phyloP scores from a whole-genome alignment of 2,888 invertebrate species.

The Drosophila neutralis region DNA sequence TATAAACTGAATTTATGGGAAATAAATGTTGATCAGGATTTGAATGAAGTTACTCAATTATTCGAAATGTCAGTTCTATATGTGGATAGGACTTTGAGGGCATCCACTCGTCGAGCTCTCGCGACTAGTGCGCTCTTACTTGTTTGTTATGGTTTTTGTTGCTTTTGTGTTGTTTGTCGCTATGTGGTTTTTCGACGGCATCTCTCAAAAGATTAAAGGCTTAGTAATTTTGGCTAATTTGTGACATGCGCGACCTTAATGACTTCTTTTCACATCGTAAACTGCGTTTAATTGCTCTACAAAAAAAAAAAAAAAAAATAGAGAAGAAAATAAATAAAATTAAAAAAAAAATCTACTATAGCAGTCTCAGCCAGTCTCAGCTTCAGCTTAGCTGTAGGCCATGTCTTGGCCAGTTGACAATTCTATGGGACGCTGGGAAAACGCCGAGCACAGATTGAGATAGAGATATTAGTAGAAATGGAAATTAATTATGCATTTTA shows the following conservation, averaged over 20 bases:
- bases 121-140: not conserved
- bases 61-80: not conserved
- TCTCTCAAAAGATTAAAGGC: conserved; percentile 67
- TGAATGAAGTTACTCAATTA: not conserved
- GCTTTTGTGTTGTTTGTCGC: conserved; percentile 12
- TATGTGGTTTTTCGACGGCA: conserved; percentile 21
- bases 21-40: not conserved
- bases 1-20: not conserved
- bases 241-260: conserved; percentile 78
- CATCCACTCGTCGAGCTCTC: not conserved
- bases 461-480: conserved; percentile 26
- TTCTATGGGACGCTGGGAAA: conserved; percentile 54
- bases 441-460: conserved; percentile 22
- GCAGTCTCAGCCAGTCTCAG: not conserved
- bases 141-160: conserved; percentile 8
- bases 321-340: conserved; percentile 5
- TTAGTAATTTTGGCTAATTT: conserved; percentile 75
- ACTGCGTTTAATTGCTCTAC: conserved; percentile 69
- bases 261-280: conserved; percentile 79
- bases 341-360: conserved; percentile 4
- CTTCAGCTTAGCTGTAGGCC: not conserved
- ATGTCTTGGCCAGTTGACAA: conserved; percentile 57
- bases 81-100: not conserved
- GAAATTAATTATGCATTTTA: conserved; percentile 3
- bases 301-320: conserved; percentile 10